Percentiles rank a stretch among this genome's conserved stretches.
Evolutionary conservation across 2,888 invertebrate species (phyloP).

Genomic region (Philonicus albiceps): DNA sequence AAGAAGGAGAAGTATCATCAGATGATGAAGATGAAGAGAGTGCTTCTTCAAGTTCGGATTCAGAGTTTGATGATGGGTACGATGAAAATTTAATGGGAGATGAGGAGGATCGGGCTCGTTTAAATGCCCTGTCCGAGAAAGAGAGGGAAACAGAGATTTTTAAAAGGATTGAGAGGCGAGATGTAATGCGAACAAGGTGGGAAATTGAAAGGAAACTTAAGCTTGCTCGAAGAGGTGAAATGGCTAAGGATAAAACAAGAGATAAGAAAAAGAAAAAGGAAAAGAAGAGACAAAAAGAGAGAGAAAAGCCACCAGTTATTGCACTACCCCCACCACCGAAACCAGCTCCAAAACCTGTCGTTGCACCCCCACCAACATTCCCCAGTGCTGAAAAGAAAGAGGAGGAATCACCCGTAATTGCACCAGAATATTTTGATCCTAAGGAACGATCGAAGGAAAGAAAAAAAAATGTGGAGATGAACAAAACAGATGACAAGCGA

Average conservation of each 20-base stretch:
- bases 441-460: slow-evolving; percentile 82
- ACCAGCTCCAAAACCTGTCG: slow-evolving; percentile 42
- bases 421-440: slow-evolving; percentile 68
- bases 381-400: slow-evolving; percentile 52
- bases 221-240: slow-evolving; percentile 80
- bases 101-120: slow-evolving; percentile 88
- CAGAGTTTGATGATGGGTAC: slow-evolving; percentile 95
- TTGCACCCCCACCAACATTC: slow-evolving; percentile 31
- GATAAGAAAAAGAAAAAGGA: slow-evolving; percentile 64
- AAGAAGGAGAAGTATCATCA: slow-evolving; percentile 88
- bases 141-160: slow-evolving; percentile 97
- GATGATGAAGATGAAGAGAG: slow-evolving; percentile 67
- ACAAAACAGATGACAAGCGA: slow-evolving; percentile 83
- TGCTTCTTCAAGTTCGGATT: slow-evolving; percentile 72
- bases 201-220: slow-evolving; percentile 94
- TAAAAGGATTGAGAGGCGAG: slow-evolving; percentile 93
- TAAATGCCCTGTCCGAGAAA: slow-evolving; percentile 94
- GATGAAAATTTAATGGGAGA: slow-evolving; percentile 98
- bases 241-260: slow-evolving; percentile 67
- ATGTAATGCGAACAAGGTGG: slow-evolving; percentile 92
- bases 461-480: slow-evolving; percentile 90
- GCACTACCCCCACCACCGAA: slow-evolving; percentile 42
- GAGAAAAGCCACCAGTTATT: slow-evolving; percentile 46
- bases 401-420: slow-evolving; percentile 51
- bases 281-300: slow-evolving; percentile 65